Evolutionary conservation across 2,888 invertebrate species (phyloP), one percentile per base, ranked within the genome.

Genomic region (Netelia inedita): DNA sequence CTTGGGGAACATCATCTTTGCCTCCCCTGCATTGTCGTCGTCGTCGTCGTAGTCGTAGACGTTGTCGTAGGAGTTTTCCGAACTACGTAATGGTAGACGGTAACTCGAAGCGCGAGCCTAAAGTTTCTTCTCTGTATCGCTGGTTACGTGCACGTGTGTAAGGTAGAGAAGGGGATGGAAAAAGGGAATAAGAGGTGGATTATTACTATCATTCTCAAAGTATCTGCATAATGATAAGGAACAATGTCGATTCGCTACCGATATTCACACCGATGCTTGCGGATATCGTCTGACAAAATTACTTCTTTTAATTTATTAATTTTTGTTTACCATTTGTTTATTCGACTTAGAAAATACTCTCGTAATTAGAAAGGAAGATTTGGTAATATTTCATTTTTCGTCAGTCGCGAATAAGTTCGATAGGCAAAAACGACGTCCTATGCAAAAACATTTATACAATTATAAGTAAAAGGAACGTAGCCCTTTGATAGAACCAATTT

Each of bases 21-120:
- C 61, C 68, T n/a, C 16, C 55, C 28, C 50, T 16, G 43, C 46
- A 21, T 72, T 66, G 53, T 10, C 16, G 23, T 72, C 28, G 23
- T 50, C 28, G 53, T 28, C n/a, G 28, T n/a, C 9, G 53, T 11
- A 55, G 28, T 66, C 0, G 43, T 53, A n/a, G 23, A 63, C 50
- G 50, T 46, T 46, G 46, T 55, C 57, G n/a, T 23, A 23, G 10
- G 73, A 76, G 71, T 79, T 84, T 69, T 16, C 14, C 55, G 23
- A 79, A 68, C 57, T 73, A 10, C 28, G 71, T 79, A 71, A 79
- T 76, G 68, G 28, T 66, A 16, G 66, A 9, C 68, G 41, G n/a
- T 28, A 53, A 69, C 23, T n/a, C 8, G n/a, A 80, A 80, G 43
- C 75, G 72, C 83, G 59, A 79, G 46, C 78, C 35, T 76, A 69